Evolutionary conservation across 2,113 vertebrate species (phyloP), one percentile per base, ranked within the genome.

Genomic region (Gobius niger): DNA sequence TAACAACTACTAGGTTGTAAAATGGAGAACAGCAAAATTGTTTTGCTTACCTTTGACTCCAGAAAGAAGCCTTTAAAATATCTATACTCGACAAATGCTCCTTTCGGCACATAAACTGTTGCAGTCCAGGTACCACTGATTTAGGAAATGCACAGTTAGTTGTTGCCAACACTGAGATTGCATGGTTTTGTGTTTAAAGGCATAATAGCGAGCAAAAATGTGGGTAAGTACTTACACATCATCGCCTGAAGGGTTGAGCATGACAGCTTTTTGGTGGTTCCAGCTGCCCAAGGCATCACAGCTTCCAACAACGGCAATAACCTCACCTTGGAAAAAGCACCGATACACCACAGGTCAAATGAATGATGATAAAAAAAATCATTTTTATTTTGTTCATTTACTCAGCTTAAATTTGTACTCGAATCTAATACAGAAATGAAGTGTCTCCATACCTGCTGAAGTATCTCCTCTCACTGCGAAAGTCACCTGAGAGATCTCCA

Each of bases 31-130:
- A 57, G 19, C 47, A n/a, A 80, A 65, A 68, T 90, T 76, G 76
- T 91, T 93, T n/a, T 47, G 53, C 87, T 92, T 89, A 93, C 93
- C 96, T 95, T 96, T 49, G 96, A 91, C 85, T 97, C 93, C 76
- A 98, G 76, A 87, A 97, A 94, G 88, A 90, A 94, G 53, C 96
- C 97, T 90, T 91, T 97, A 83, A 98, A 96, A 84, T 98, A 99
- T 16, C 97, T 95, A 84, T 99, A 99, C 8, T 77, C 71, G 87
- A 92, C 67, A 57, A 91, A 89, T 57, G 77, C 73, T 79, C 94
- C 95, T 88, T 75, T 91, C 9, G 88, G 91, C 42, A 99, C 92
- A 57, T 70, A 67, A 77, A 97, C 40, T 0, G 90, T 85, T 70
- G 87, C 70, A 70, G 90, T 95, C 98, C 97, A 98, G 1, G 87